These are phyloP conservation scores for Fratercula arctica DNA, from an alignment of 2,797 vertebrate species.

Conservation along the genomic window DNA sequence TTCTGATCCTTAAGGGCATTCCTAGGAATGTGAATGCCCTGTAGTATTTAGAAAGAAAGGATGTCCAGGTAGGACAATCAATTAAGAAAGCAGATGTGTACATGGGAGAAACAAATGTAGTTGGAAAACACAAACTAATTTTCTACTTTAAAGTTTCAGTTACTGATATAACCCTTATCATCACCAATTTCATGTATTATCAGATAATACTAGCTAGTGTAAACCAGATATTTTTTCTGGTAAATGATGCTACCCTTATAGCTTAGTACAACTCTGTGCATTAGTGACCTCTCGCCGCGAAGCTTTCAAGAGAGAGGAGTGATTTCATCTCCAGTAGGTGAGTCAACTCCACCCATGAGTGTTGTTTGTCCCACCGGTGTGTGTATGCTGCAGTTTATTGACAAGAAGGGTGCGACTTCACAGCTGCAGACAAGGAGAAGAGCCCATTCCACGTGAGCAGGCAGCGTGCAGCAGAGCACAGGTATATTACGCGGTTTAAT, in stretches of 20 bases:
- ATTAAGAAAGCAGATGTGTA: background rate
- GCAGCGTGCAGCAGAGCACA: background rate
- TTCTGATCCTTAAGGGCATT: background rate
- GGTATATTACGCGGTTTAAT: too few species aligned
- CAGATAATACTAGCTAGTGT: background rate
- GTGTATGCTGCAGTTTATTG: background rate
- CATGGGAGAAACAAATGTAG: background rate
- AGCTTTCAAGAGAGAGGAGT: background rate
- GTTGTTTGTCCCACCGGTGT: background rate
- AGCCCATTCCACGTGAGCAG: fast-evolving
- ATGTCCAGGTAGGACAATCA: background rate
- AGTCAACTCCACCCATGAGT: background rate
- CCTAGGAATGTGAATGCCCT: background rate
- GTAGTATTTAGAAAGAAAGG: background rate
- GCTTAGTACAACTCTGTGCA: background rate
- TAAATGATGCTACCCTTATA: background rate
- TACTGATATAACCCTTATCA: background rate
- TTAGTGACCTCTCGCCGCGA: background rate
- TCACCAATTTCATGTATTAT: background rate
- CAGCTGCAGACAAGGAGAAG: background rate
- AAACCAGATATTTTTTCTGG: background rate
- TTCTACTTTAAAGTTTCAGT: background rate
- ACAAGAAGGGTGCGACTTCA: background rate
- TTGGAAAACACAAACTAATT: background rate
- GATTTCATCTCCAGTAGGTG: background rate